Base-by-base conservation (phyloP, 35 echinoderm and acorn worm genomes). In the Acanthaster planci region DNA sequence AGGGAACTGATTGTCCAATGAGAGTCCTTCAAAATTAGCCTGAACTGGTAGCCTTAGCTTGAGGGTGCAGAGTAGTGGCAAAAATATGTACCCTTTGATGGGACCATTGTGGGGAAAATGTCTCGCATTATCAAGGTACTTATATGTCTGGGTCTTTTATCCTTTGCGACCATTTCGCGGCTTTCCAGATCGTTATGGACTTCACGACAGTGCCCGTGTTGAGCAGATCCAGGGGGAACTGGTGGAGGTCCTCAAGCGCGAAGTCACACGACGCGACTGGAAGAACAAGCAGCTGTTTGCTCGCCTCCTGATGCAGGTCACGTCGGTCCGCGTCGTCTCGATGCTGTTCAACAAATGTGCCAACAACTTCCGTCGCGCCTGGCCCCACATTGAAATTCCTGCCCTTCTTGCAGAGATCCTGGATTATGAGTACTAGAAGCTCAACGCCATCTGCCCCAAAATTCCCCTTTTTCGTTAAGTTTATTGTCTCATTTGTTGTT, bases 271-370 rank as follows among this genome's bases (percentile, higher is more conserved):
- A 14, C 85, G 96, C 0, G 96, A 99, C 64, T 99, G 96, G 96
- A 99, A 99, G 52, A 99, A 99, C 85, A 90, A 85, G 30, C 96
- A 99, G 83, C 78, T 99, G 16, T 91, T 99, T 56, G 96, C 96
- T 19, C 90, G 93, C n/a, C 89, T 93, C 44, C 85, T 99, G 50
- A 90, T 99, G 80, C 96, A 99, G 37, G 92, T 88, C 32, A 99
- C 96, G 7, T 91, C 93, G 19, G 77, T 94, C 22, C 77, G 96
- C 12, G 87, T 89, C 39, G 77, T 99, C 16, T 99, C 96, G 35
- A 82, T 77, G 12, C 38, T 92, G 32, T 99, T 94, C 83, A 94
- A 92, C 76, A 89, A 83, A 29, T 90, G 88, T 52, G 89, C 88
- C 8, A 90, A 88, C 51, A 79, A 91, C 22, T 99, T 99, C 81